phyloP scores from a whole-genome alignment of 1,140 invertebrate genomes.

The Hylaeus anthracinus region DNA sequence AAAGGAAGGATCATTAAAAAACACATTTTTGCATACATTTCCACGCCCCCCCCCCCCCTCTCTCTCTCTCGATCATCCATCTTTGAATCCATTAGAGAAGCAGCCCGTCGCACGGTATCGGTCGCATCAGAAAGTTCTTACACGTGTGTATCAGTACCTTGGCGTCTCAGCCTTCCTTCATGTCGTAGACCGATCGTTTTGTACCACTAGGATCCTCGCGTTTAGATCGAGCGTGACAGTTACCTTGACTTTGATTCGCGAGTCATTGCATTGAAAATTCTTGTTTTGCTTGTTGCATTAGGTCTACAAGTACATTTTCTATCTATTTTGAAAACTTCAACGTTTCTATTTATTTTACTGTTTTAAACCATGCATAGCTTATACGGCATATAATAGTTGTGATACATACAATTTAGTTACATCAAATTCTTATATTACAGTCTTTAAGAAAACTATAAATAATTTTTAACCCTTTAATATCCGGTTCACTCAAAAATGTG shows the following conservation, averaged over 20 bases:
- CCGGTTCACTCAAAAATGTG: no score
- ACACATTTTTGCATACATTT: no score
- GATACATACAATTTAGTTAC: no score
- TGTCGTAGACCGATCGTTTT: slow-evolving; percentile 45
- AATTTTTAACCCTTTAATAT: no score
- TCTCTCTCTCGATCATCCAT: slow-evolving; percentile 56
- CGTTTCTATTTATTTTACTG: no score
- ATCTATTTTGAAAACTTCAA: no score
- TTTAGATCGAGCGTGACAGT: slow-evolving; percentile 47
- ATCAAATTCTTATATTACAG: no score
- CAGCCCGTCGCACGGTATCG: slow-evolving; percentile 49
- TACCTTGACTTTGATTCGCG: slow-evolving; percentile 51
- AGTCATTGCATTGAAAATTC: slow-evolving; percentile 50
- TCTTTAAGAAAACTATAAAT: no score
- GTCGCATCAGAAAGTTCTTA: slow-evolving; percentile 61
- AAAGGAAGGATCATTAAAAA: no score
- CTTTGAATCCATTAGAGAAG: slow-evolving; percentile 63
- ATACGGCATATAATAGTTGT: no score
- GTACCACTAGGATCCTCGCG: slow-evolving; percentile 51
- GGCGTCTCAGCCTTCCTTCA: slow-evolving; percentile 34
- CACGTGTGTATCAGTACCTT: slow-evolving; percentile 53
- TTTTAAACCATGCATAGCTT: no score
- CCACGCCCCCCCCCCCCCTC: not conserved
- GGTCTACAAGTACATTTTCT: no score
- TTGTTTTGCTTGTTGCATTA: not conserved